phyloP scores from a whole-genome alignment of 2,888 invertebrate species.

The Drosophila mimica region DNA sequence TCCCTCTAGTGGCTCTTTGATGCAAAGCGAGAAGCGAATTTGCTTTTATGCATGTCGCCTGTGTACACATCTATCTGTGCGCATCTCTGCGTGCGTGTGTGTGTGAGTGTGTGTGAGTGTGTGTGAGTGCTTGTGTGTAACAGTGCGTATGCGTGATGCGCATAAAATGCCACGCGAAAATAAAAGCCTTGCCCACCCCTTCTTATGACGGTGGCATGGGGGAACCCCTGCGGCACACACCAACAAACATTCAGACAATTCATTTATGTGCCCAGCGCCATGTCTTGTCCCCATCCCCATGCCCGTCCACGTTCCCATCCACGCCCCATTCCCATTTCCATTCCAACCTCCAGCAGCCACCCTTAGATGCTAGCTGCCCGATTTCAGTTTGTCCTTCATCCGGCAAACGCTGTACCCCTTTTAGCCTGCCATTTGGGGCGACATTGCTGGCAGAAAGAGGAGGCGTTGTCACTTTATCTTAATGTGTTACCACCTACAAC shows the following conservation, averaged over 20 bases:
- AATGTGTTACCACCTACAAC: slow-evolving; percentile 82
- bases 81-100: slow-evolving; percentile 37
- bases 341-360: slow-evolving; percentile 4
- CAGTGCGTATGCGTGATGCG: slow-evolving; percentile 79
- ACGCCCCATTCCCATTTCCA: background rate
- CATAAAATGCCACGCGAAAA: slow-evolving; percentile 78
- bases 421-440: slow-evolving; percentile 57
- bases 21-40: slow-evolving; percentile 68
- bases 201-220: background rate
- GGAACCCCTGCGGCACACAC: background rate
- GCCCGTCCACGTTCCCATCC: background rate
- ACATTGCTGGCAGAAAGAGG: slow-evolving; percentile 39
- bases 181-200: slow-evolving; percentile 61
- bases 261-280: slow-evolving; percentile 67
- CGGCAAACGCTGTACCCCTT: slow-evolving; percentile 63
- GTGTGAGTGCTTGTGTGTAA: slow-evolving; percentile 54
- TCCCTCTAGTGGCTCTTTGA: slow-evolving; percentile 44
- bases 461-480: slow-evolving; percentile 82
- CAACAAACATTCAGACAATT: slow-evolving; percentile 59
- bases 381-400: slow-evolving; percentile 74
- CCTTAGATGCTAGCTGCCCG: slow-evolving; percentile 63
- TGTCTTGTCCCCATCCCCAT: background rate
- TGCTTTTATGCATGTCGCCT: slow-evolving; percentile 68
- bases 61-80: slow-evolving; percentile 59
- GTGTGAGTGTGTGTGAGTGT: slow-evolving; percentile 41